A percentile compares a stretch with the other conserved stretches of the same genome.
Evolutionary conservation across 2,113 vertebrate species (phyloP).

Genomic region (Apaloderma vittatum): DNA sequence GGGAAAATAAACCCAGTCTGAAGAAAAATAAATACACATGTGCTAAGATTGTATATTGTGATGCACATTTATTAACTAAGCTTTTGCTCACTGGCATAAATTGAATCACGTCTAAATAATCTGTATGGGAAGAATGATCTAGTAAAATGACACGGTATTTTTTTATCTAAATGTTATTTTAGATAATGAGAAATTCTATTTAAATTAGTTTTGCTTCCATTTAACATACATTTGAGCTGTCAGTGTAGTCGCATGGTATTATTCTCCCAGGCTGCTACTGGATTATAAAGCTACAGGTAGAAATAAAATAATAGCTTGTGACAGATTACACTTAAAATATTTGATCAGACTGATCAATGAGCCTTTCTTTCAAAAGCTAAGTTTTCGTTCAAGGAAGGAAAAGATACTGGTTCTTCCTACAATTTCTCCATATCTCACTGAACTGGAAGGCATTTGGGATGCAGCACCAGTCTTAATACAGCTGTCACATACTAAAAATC

Average conservation of each 20-base stretch:
- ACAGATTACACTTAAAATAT: neutral
- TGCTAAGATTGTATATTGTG: neutral
- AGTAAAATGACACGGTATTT: neutral
- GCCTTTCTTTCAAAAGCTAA: neutral
- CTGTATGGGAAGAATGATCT: neutral
- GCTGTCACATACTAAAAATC: neutral
- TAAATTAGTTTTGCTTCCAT: neutral
- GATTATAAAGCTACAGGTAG: neutral
- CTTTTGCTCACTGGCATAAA: neutral
- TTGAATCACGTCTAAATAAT: neutral
- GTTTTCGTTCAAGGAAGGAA: neutral
- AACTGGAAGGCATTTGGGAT: neutral
- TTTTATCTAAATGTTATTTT: neutral
- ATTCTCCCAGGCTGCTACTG: neutral
- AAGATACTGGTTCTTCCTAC: neutral
- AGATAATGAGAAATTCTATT: neutral
- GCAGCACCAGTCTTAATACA: neutral
- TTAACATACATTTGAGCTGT: neutral
- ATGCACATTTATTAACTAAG: neutral
- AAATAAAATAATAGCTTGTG: neutral
- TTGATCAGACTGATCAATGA: constrained; percentile 16
- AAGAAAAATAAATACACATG: neutral
- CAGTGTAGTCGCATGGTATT: neutral
- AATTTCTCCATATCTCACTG: neutral
- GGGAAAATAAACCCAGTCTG: neutral